Conservation (phyloP, 2,888 invertebrate species). For the Nineta flava region DNA sequence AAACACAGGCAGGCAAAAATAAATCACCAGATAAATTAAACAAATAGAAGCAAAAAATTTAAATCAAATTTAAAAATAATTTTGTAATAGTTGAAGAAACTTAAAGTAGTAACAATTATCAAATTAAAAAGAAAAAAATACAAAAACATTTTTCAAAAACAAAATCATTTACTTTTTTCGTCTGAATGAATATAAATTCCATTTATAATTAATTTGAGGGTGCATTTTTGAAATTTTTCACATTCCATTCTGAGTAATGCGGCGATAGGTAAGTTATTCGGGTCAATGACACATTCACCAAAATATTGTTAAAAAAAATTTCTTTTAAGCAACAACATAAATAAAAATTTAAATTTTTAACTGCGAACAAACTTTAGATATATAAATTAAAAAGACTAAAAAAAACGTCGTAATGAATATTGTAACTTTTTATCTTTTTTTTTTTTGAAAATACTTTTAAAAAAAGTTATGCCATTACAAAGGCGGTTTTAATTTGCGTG, state of each 20-base stretch:
- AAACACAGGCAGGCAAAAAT: no score
- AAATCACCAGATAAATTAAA: no score
- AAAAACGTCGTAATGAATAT: not conserved
- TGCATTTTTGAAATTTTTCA: conserved; percentile 3
- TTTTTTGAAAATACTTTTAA: not conserved
- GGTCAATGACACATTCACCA: conserved; percentile 5
- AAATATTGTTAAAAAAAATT: not conserved
- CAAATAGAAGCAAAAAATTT: no score
- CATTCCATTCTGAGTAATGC: not conserved
- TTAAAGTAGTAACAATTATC: no score
- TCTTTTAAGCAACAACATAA: not conserved
- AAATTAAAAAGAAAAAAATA: no score
- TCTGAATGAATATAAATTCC: not conserved
- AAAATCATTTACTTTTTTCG: no score
- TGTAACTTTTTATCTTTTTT: not conserved
- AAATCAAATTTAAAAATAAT: no score
- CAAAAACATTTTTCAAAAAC: no score
- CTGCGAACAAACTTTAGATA: not conserved
- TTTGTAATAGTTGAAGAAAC: no score
- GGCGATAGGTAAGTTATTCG: conserved; percentile 1
- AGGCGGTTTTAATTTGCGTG: conserved; percentile 6
- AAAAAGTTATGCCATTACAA: conserved; percentile 1
- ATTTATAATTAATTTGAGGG: not conserved
- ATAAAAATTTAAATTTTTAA: not conserved
- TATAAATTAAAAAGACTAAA: not conserved